phyloP scores from a whole-genome alignment of 2,888 invertebrate genomes.

The Micoletzkya japonica region DNA sequence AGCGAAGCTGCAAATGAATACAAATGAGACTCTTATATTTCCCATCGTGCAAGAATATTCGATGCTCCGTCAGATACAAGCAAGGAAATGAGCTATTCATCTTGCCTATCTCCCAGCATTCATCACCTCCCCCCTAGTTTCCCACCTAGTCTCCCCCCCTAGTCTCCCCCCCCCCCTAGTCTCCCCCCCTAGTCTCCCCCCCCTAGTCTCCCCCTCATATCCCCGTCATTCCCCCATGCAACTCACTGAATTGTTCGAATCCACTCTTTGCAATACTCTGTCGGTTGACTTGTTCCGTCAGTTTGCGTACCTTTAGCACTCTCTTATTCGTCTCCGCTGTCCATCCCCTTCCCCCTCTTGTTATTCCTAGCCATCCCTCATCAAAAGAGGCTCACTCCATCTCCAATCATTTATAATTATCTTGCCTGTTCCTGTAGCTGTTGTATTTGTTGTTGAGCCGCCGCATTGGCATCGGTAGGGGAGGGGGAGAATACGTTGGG shows the following conservation, averaged over 20 bases:
- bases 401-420: too few relatives aligned
- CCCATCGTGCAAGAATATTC: background rate
- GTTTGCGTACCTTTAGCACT: constrained; percentile 46
- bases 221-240: background rate
- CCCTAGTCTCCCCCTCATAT: background rate
- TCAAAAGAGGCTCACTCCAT: too few relatives aligned
- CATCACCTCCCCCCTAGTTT: background rate
- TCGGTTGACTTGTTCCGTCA: constrained; percentile 50
- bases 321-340: constrained; percentile 1
- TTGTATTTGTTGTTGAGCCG: constrained; percentile 60
- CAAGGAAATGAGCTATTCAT: background rate
- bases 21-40: background rate
- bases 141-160: background rate
- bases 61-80: background rate
- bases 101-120: background rate
- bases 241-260: constrained; percentile 59
- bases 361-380: too few relatives aligned
- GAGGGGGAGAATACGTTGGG: constrained; percentile 39
- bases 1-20: constrained; percentile 50
- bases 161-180: background rate
- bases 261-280: constrained; percentile 41
- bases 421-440: constrained; percentile 54
- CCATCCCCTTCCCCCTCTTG: too few relatives aligned
- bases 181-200: background rate
- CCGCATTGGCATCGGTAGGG: constrained; percentile 52